Percentiles rank a stretch among this genome's conserved stretches.
Evolutionary conservation across 2,113 vertebrate species (phyloP).

Genomic region (Trichomycterus rosablanca): DNA sequence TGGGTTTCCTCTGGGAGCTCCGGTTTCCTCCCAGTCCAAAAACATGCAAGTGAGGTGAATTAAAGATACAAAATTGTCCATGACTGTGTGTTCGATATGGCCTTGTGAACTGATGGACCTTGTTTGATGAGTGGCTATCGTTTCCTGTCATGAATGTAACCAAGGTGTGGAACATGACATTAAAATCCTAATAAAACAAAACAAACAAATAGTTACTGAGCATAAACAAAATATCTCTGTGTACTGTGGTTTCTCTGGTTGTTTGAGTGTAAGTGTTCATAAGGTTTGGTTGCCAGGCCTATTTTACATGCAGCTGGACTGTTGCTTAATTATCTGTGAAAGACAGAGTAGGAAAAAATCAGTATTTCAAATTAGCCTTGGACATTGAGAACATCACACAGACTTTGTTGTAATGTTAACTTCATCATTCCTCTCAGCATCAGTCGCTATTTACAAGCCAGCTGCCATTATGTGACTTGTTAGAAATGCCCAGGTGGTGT

Average conservation of each 20-base stretch:
- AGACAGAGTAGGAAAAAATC: constrained; percentile 42
- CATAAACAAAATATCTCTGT: too few species aligned
- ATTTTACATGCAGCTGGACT: constrained; percentile 61
- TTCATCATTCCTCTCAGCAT: constrained; percentile 59
- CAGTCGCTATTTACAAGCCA: constrained; percentile 57
- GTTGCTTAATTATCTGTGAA: constrained; percentile 62
- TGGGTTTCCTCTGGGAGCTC: too few species aligned
- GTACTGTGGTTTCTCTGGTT: constrained; percentile 24
- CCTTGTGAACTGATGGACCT: too few species aligned
- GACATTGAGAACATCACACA: constrained; percentile 54
- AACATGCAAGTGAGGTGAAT: too few species aligned
- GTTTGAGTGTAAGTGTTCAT: constrained; percentile 31
- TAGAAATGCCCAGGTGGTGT: constrained; percentile 63
- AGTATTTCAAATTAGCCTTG: constrained; percentile 60
- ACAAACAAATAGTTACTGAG: too few species aligned
- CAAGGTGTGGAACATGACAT: too few species aligned
- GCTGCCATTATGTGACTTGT: constrained; percentile 65
- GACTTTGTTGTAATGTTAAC: constrained; percentile 59
- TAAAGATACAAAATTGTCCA: too few species aligned
- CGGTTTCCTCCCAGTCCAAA: too few species aligned
- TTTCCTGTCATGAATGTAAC: too few species aligned
- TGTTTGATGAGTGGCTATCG: too few species aligned
- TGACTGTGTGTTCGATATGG: too few species aligned
- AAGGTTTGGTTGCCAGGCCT: constrained; percentile 37
- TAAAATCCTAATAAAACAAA: too few species aligned